Base-by-base conservation (phyloP, 92 coral and sea anemone species). In the Zoanthus gigantus region DNA sequence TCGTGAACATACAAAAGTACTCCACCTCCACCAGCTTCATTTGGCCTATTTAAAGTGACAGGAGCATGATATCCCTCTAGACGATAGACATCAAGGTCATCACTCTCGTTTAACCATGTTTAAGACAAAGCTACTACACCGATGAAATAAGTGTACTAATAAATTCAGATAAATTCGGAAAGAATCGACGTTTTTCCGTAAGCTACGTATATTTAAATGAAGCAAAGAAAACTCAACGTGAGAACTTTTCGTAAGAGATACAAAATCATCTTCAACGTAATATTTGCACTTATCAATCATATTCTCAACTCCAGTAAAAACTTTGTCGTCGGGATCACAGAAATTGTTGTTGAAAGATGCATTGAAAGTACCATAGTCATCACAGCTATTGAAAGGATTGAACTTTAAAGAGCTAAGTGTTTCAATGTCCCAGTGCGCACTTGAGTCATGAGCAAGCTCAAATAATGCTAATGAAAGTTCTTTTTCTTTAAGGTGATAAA, bases 401-500 rank as follows among this genome's bases (percentile, higher is more conserved):
- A 73, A 73, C 29, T 73, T 73, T 15, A 73, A 56, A 18, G 79
- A 74, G 30, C 61, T 44, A 48, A 74, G 79, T 44, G 52, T 74
- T 74, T 74, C 79, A 6, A 12, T 48, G 16, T 18, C 53, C 60
- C 79, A 74, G 28, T 74, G 47, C 17, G 57, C 13, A 17, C 78
- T 73, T n/a, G 78, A 4, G 28, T 12, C 44, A 45, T 73, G 54
- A 31, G 78, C 14, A 42, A 73, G 54, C 16, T 73, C 78, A 44
- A 42, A 74, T 18, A 74, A 15, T 74, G 79, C 54, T 45, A 74
- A 74, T 74, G 5, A 23, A 48, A 74, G 52, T 28, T 74, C 60
- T 46, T 74, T 74, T 13, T 74, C 79, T 74, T 74, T 60, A 48
- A 74, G 79, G 29, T 74, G 79, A 48, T 74, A 74, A 74, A 74